Conservation (phyloP, 2,113 vertebrate species). For the Phrynosoma platyrhinos region DNA sequence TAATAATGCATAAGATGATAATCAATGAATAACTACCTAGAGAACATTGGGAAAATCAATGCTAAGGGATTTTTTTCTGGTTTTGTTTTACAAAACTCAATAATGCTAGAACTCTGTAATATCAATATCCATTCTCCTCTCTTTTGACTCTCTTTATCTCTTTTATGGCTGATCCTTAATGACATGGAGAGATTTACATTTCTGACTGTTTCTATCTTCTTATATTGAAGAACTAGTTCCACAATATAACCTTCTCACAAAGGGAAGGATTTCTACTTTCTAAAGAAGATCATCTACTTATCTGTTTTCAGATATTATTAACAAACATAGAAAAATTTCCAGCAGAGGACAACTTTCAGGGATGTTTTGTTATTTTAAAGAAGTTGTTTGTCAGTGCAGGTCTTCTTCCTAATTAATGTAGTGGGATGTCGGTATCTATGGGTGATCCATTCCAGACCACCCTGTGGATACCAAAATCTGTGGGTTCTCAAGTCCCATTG, state of each 20-base stretch:
- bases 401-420: background rate
- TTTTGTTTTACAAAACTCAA: constrained; percentile 15
- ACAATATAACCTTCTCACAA: background rate
- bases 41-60: constrained; percentile 22
- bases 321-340: background rate
- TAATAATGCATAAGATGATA: constrained; percentile 17
- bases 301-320: no score
- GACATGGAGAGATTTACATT: constrained; percentile 9
- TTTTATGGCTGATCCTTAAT: constrained; percentile 5
- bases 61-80: constrained; percentile 12
- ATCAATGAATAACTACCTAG: constrained; percentile 15
- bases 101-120: constrained; percentile 3
- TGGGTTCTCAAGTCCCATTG: no score
- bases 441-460: no score
- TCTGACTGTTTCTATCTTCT: background rate
- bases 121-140: background rate
- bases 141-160: background rate
- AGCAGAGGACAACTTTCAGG: background rate
- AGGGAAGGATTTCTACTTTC: background rate
- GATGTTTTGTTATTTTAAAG: background rate
- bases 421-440: no score
- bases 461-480: no score
- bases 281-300: background rate
- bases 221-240: background rate
- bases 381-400: background rate